A percentile compares a stretch with the other conserved stretches of the same genome.
These are phyloP conservation scores for Ferrisia virgata DNA, from an alignment of 2,888 invertebrate genomes.

Conservation along the genomic window DNA sequence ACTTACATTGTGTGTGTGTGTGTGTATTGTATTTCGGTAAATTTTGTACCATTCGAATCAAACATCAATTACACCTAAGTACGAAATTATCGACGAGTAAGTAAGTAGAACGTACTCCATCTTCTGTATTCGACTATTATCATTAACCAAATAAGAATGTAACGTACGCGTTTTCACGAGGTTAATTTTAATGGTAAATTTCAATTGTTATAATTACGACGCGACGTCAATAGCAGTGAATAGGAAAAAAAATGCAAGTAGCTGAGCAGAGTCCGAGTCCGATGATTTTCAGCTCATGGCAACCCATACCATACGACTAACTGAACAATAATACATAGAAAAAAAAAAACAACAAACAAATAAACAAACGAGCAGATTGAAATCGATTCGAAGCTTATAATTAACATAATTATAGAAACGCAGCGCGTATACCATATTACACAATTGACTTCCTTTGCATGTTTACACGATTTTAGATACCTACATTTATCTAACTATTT, in stretches of 20 bases:
- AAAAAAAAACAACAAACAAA: too few species aligned
- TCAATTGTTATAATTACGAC: neutral
- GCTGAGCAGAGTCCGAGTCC: neutral
- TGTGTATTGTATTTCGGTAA: neutral
- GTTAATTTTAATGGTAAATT: neutral
- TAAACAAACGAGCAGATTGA: neutral
- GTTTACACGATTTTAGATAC: neutral
- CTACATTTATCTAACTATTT: neutral
- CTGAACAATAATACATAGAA: too few species aligned
- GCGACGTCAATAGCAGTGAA: neutral
- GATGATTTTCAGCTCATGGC: neutral
- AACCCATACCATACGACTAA: neutral
- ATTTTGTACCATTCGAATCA: neutral
- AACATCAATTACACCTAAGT: too few species aligned
- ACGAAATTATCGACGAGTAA: neutral
- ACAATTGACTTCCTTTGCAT: constrained; percentile 5
- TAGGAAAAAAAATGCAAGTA: neutral
- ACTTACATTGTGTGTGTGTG: too few species aligned
- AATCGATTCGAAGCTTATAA: neutral
- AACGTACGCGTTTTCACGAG: neutral
- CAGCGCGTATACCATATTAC: neutral
- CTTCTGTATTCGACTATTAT: neutral
- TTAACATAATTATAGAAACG: neutral
- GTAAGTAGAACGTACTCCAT: too few species aligned
- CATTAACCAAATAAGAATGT: neutral